Base-by-base conservation (phyloP, 2,113 vertebrate species). In the Arvicanthis niloticus region DNA sequence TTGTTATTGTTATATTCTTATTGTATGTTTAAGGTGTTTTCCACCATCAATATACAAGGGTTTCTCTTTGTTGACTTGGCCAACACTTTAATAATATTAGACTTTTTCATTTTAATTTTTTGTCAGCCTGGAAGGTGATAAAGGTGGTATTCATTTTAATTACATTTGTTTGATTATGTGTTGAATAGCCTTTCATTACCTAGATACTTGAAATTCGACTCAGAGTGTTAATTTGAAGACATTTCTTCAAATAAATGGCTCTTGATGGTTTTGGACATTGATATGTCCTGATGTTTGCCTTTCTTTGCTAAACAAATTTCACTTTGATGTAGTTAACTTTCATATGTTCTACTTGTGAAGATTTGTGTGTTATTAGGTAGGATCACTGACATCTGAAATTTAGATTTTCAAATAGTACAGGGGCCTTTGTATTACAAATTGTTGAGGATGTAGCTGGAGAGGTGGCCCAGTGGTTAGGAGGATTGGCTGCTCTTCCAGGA, bases 251-350 rank as follows among this genome's bases (percentile, higher is more conserved):
- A 5, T 48, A 94, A 94, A 81, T 89, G 68, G n/a, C 16, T 26
- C 75, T 93, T 88, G 22, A 51, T 92, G 45, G 51, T 42, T 91
- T 95, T 42, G 89, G 91, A 62, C 7, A 68, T 88, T 92, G 58
- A n/a, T 73, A 56, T 88, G 82, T 75, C 70, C 13, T 91, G 67
- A 88, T 53, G 70, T 94, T 60, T 70, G 16, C 19, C n/a, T 76
- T 51, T 5, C 2, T 42, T 76, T 26, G 2, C 82, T 77, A 91
- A 85, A 77, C 48, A 93, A 51, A 26, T 62, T 94, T 94, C 89
- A 93, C 3, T 40, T 75, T 77, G 31, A 82, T n/a, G 10, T 37
- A 85, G 37, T 70, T 94, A 60, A 53, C 16, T 58, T 75, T n/a
- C 26, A 11, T 60, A 75, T 48, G 51, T 81, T 81, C 29, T 84